Evolutionary conservation across 2,797 vertebrate species (phyloP), one percentile per base, ranked within the genome.

Genomic region (Cottoperca gobio): DNA sequence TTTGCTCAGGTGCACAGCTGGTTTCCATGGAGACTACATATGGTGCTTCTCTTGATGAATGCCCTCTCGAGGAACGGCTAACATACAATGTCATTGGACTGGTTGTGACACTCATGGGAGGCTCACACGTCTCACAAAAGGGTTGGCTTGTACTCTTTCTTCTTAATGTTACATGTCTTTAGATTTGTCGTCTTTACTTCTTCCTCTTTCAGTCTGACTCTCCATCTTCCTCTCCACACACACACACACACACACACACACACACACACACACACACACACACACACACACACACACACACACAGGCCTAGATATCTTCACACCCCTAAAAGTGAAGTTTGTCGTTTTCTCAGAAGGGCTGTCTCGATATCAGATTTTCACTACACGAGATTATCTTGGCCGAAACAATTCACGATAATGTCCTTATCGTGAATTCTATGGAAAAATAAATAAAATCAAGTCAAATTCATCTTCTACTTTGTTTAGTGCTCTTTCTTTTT

Each of bases 1-100:
- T 82, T 60, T 40, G 59, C 52, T 73, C 70, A 82, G 78, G 83
- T 86, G 75, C 63, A 70, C 72, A 45, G 63, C 64, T 74, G 70
- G 85, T 91, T 70, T 79, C 86, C 86, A 91, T 87, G 74, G 91
- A 64, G 79, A 91, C 81, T 70, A 79, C 40, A 63, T 60, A 71
- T 40, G 62, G 67, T 24, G 23, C 62, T 50, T 73, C 13, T 67
- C 45, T 45, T 53, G 61, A 75, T 81, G 68, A 67, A 58, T 54
- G 16, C 33, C 26, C 64, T 58, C 43, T 66, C 14, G 61, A 73
- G 19, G 57, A 84, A 76, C 61, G 35, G 62, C 49, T 69, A 76
- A 73, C 58, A 61, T 70, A 49, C 70, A 42, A 48, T 72, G 37
- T 65, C 35, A 57, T 14, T 40, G 48, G 40, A 53, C 53, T 31